Base-by-base conservation (phyloP, 2,113 vertebrate species). In the Dasyurus viverrinus region DNA sequence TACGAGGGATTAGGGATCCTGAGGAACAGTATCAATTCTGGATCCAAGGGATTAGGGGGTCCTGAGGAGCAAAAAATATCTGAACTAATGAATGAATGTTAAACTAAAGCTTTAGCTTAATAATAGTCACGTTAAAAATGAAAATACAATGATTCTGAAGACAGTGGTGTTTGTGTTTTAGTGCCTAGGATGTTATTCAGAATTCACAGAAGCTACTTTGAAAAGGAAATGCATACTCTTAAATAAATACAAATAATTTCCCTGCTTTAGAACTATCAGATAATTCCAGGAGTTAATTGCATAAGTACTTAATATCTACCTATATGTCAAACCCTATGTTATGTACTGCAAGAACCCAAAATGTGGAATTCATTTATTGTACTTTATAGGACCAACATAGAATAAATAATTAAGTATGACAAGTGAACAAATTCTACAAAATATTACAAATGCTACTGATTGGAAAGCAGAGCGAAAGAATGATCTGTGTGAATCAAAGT, bases 161-260 rank as follows among this genome's bases (percentile, higher is more conserved):
- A 47, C 30, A 90, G 90, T 22, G n/a, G 30, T 89, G 52, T 92
- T 92, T 92, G 1, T 47, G n/a, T 91, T 93, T 93, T 89, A 0
- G 92, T 93, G 57, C 26, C 55, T 25, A 27, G 9, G 54, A 48
- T 89, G n/a, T 91, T 94, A 94, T 93, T 93, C 93, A 96, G 6
- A 92, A 93, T 76, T 89, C 36, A 2, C 53, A 14, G 23, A 93
- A 36, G 60, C 47, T 93, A 89, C 19, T 92, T 96, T 90, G 4
- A 92, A 95, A 94, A 46, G 24, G 30, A 3, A 42, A 6, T 48
- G 9, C n/a, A n/a, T 60, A 91, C 53, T 97, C 94, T 92, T 93
- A 7, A 91, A 89, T 94, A 95, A 30, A 60, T 46, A 22, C 25
- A 96, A 68, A 93, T 95, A 12, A 68, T 68, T 3, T 36, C 30